Percentiles rank a stretch among this genome's conserved stretches.
These are phyloP conservation scores for Nomada fabriciana DNA, from an alignment of 2,888 invertebrate species.

Conservation along the genomic window DNA sequence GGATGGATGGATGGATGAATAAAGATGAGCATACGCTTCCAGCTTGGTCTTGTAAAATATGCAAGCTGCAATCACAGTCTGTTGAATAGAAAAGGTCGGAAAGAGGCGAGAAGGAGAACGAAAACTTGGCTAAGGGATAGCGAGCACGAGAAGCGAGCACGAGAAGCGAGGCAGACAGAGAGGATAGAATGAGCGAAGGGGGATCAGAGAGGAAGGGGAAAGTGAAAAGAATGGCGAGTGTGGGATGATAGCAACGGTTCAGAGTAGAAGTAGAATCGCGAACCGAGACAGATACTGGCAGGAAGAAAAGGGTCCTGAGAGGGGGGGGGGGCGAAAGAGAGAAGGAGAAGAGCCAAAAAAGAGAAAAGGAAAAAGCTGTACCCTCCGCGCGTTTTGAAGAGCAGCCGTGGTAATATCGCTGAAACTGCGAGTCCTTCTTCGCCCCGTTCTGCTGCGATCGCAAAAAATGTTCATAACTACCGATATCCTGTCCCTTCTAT, in stretches of 20 bases:
- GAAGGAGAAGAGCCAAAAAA: slow-evolving; percentile 3
- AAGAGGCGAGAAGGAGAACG: slow-evolving; percentile 34
- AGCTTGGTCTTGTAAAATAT: slow-evolving; percentile 78
- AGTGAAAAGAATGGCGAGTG: slow-evolving; percentile 36
- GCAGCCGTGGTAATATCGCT: slow-evolving; percentile 71
- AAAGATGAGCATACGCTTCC: slow-evolving; percentile 42
- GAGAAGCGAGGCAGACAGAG: slow-evolving; percentile 18
- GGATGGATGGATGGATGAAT: slow-evolving; percentile 46
- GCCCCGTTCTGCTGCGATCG: slow-evolving; percentile 64
- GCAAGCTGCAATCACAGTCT: slow-evolving; percentile 79
- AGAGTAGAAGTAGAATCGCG: slow-evolving; percentile 47
- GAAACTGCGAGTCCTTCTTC: slow-evolving; percentile 65
- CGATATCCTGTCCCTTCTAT: slow-evolving; percentile 9
- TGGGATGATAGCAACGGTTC: slow-evolving; percentile 53
- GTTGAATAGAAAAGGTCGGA: slow-evolving; percentile 73
- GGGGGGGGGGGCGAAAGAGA: slow-evolving; percentile 14
- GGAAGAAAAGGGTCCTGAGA: slow-evolving; percentile 20
- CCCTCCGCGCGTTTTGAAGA: slow-evolving; percentile 61
- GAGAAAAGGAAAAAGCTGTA: slow-evolving; percentile 35
- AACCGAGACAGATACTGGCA: slow-evolving; percentile 28
- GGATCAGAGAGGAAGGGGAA: slow-evolving; percentile 21
- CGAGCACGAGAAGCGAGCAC: slow-evolving; percentile 11
- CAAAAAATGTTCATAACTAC: slow-evolving; percentile 76
- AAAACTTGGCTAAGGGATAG: slow-evolving; percentile 16
- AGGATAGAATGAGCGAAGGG: background rate